Evolutionary conservation across 2,888 invertebrate species (phyloP).

Genomic region (Dolichopus griseipennis): DNA sequence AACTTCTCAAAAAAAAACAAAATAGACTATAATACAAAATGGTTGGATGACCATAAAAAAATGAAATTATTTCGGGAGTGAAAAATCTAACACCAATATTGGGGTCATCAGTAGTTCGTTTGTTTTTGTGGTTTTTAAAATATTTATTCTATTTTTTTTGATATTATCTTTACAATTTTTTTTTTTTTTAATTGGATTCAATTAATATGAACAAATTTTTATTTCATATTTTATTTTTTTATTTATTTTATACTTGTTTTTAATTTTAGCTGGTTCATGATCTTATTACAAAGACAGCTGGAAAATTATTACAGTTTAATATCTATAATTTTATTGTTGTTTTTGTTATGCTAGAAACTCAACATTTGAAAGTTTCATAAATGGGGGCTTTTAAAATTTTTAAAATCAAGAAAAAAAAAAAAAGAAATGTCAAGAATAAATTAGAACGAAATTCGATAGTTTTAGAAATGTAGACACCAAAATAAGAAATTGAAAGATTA

Average conservation of each 20-base stretch:
- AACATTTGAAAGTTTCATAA: not conserved
- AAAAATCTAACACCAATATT: not conserved
- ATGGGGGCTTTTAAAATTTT: not conserved
- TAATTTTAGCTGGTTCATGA: not conserved
- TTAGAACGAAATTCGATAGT: too few species aligned
- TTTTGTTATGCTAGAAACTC: not conserved
- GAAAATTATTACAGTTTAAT: not conserved
- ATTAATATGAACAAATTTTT: not conserved
- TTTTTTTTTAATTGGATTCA: slow-evolving; percentile 5
- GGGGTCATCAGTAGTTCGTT: not conserved
- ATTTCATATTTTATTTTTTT: not conserved
- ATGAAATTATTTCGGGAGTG: too few species aligned
- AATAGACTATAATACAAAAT: too few species aligned
- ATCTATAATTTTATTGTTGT: not conserved
- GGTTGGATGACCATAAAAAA: too few species aligned
- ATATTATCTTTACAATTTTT: not conserved
- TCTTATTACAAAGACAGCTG: not conserved
- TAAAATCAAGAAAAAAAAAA: not conserved
- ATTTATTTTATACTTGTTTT: too few species aligned
- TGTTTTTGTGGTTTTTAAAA: too few species aligned
- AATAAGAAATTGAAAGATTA: too few species aligned
- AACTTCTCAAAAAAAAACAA: too few species aligned
- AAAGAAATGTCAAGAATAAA: too few species aligned
- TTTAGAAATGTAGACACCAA: too few species aligned
- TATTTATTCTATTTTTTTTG: too few species aligned